Conservation (phyloP, 1,140 invertebrate genomes). For the Drosophila erecta region DNA sequence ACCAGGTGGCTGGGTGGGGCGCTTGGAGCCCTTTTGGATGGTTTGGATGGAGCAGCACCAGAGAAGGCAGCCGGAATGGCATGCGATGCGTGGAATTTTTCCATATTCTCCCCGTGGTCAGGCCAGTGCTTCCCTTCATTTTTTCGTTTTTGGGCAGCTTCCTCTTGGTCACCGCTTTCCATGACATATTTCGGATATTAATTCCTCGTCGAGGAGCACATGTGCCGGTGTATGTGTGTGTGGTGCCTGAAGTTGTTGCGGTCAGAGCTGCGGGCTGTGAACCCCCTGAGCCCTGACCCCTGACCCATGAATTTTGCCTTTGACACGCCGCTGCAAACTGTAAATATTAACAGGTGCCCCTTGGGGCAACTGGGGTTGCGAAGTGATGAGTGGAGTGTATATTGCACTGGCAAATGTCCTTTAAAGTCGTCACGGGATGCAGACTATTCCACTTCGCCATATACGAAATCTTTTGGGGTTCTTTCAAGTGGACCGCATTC, state of each 20-base stretch:
- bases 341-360: slow-evolving; percentile 43
- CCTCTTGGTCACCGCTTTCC: slow-evolving; percentile 2
- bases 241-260: slow-evolving; percentile 20
- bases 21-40: neutral
- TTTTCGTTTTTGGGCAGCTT: neutral
- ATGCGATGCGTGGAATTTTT: slow-evolving; percentile 38
- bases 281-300: neutral
- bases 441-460: neutral
- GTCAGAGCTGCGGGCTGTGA: slow-evolving; percentile 24
- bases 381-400: neutral
- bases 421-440: slow-evolving; percentile 2
- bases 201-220: slow-evolving; percentile 22
- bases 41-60: neutral
- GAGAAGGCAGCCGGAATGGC: slow-evolving; percentile 4
- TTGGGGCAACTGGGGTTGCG: slow-evolving; percentile 7
- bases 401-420: slow-evolving; percentile 15
- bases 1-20: neutral
- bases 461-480: slow-evolving; percentile 22
- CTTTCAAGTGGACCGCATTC: slow-evolving; percentile 38
- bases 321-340: slow-evolving; percentile 30
- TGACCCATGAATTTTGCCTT: slow-evolving; percentile 8
- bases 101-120: slow-evolving; percentile 50
- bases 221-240: neutral
- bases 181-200: slow-evolving; percentile 67
- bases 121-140: slow-evolving; percentile 1